phyloP scores from a whole-genome alignment of 2,888 invertebrate genomes.

The Polymixis flavicincta region DNA sequence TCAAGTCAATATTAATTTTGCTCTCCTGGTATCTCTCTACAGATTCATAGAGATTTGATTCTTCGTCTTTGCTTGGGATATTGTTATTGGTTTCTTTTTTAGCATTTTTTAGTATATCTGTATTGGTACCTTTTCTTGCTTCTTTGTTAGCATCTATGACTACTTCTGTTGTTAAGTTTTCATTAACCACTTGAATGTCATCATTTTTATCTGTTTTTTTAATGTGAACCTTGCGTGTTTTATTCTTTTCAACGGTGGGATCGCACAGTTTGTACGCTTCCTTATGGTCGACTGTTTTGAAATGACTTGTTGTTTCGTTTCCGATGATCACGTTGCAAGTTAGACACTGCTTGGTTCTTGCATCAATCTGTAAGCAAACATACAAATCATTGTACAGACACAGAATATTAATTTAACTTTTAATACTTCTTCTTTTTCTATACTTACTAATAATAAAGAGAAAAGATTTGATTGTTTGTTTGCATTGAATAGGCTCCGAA shows the following conservation, averaged over 20 bases:
- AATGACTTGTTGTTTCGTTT: slow-evolving; percentile 18
- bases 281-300: slow-evolving; percentile 15
- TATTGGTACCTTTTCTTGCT: neutral
- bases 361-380: slow-evolving; percentile 45
- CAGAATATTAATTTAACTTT: neutral
- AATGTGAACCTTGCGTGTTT: neutral
- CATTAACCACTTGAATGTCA: neutral
- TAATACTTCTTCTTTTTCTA: neutral
- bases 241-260: neutral
- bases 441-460: too few species aligned
- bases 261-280: slow-evolving; percentile 7
- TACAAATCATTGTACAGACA: neutral
- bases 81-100: slow-evolving; percentile 6
- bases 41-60: slow-evolving; percentile 20
- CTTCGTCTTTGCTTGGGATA: neutral
- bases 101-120: neutral
- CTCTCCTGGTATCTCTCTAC: slow-evolving; percentile 41
- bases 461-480: too few species aligned
- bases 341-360: slow-evolving; percentile 41
- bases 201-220: neutral
- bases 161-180: neutral
- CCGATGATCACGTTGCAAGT: slow-evolving; percentile 49
- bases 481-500: too few species aligned
- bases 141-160: neutral
- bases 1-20: slow-evolving; percentile 44